Evolutionary conservation across 92 coral and sea anemone species (phyloP).

Genomic region (Zoanthus solanderi): DNA sequence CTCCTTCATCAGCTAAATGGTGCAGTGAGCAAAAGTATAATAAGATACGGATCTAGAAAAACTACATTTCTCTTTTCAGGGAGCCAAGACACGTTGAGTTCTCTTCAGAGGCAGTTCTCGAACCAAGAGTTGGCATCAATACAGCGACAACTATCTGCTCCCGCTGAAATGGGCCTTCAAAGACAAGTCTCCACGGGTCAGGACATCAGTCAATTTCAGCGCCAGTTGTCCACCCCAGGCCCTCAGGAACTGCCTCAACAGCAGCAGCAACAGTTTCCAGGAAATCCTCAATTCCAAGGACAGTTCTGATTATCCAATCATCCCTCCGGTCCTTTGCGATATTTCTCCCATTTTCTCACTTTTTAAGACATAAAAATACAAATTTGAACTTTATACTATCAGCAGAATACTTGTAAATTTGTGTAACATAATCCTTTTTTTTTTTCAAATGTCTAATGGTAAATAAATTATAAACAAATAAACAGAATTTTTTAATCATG

Average conservation of each 20-base stretch:
- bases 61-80: not conserved
- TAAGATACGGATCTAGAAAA: not conserved
- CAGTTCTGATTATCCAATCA: not conserved
- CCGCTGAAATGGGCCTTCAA: constrained; percentile 71
- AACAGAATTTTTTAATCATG: not conserved
- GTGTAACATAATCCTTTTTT: not conserved
- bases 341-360: not conserved
- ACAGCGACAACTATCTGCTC: constrained; percentile 88
- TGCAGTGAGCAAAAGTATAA: too few species aligned
- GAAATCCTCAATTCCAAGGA: constrained; percentile 80
- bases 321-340: too few species aligned
- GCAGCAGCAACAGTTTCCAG: constrained; percentile 76
- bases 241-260: constrained; percentile 85
- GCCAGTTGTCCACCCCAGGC: constrained; percentile 88
- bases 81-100: constrained; percentile 25
- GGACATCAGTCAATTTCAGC: constrained; percentile 63
- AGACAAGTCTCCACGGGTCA: constrained; percentile 73
- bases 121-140: constrained; percentile 46
- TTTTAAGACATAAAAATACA: too few species aligned
- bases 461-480: not conserved
- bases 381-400: not conserved
- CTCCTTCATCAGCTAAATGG: too few species aligned
- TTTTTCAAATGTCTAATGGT: not conserved
- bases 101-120: constrained; percentile 22
- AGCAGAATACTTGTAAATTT: not conserved